phyloP scores from a whole-genome alignment of 2,797 vertebrate species.

The Eidolon dupreanum region DNA sequence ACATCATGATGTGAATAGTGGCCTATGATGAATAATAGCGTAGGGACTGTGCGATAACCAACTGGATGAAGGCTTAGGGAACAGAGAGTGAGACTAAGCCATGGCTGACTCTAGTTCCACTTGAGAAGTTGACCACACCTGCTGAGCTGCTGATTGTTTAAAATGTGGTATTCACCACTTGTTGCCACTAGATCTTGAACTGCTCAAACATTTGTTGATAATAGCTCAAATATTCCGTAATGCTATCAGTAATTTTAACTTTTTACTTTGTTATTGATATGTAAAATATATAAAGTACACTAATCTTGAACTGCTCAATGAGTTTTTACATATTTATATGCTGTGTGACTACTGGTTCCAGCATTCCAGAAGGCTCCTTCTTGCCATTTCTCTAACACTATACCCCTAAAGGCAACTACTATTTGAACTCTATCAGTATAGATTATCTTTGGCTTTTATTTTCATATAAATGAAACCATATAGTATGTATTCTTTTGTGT shows the following conservation, averaged over 20 bases:
- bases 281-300: neutral
- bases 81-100: neutral
- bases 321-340: neutral
- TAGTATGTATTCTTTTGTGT: neutral
- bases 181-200: neutral
- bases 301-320: neutral
- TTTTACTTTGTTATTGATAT: neutral
- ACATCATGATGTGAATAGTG: neutral
- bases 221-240: neutral
- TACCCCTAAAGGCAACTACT: neutral
- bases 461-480: neutral
- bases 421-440: neutral
- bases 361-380: neutral
- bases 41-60: neutral
- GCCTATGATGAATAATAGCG: neutral
- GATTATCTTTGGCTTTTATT: neutral
- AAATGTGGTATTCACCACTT: neutral
- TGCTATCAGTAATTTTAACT: neutral
- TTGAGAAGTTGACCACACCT: neutral
- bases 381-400: neutral
- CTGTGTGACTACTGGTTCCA: neutral
- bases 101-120: neutral
- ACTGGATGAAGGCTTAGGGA: neutral
- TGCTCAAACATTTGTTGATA: constrained; percentile 18
- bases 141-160: neutral